phyloP scores from a whole-genome alignment of 92 coral and sea anemone species.

The Zoanthus solanderi region DNA sequence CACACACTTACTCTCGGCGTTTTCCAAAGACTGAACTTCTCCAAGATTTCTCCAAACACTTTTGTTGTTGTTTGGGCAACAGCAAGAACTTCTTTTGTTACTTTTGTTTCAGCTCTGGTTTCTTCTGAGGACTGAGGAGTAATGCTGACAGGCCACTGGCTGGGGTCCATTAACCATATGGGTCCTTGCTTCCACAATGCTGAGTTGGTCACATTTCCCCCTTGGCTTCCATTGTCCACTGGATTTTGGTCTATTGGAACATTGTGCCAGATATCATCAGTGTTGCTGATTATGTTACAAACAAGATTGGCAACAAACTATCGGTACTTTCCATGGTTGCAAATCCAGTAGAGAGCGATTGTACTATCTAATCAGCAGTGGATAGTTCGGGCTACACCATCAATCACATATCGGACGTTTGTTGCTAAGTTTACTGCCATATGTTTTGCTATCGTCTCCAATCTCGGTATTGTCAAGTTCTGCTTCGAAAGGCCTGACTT shows the following conservation, averaged over 20 bases:
- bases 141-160: background rate
- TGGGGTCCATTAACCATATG: background rate
- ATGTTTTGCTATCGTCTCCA: background rate
- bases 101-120: constrained; percentile 4
- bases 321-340: constrained; percentile 3
- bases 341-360: constrained; percentile 37
- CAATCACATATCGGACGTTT: constrained; percentile 19
- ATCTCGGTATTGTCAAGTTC: background rate
- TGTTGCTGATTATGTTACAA: no score
- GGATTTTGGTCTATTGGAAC: constrained; percentile 41
- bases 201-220: constrained; percentile 25
- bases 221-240: constrained; percentile 32
- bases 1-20: background rate
- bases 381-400: background rate
- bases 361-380: constrained; percentile 48
- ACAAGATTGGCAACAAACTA: constrained; percentile 4
- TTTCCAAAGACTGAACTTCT: background rate
- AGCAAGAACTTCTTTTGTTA: background rate
- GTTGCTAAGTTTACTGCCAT: constrained; percentile 41
- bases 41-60: background rate
- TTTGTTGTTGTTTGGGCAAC: background rate
- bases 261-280: background rate
- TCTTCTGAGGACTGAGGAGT: background rate
- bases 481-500: background rate
- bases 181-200: constrained; percentile 5